Evolutionary conservation across 2,888 invertebrate genomes (phyloP).

Genomic region (Tanytarsus gracilentus): DNA sequence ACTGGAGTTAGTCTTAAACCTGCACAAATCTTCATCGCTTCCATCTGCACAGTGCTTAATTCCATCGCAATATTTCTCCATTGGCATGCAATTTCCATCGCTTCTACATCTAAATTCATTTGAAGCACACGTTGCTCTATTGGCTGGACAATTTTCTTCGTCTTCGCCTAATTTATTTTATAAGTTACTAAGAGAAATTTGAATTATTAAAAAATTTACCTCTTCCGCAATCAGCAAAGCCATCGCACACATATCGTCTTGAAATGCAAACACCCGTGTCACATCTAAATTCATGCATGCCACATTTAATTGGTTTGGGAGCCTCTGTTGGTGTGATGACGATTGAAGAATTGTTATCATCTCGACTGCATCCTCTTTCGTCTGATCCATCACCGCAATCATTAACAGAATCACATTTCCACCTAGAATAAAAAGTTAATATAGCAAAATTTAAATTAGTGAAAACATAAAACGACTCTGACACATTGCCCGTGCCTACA

Average conservation of each 20-base stretch:
- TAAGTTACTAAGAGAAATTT: background rate
- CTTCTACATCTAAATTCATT: constrained; percentile 51
- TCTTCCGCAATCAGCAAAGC: constrained; percentile 48
- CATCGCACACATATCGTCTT: constrained; percentile 47
- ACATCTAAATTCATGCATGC: constrained; percentile 34
- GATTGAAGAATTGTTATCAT: constrained; percentile 33
- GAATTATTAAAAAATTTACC: constrained; percentile 32
- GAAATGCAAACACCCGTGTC: constrained; percentile 50
- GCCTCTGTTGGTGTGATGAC: constrained; percentile 36
- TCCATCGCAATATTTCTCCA: constrained; percentile 46
- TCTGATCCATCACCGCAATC: constrained; percentile 71
- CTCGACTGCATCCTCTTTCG: constrained; percentile 52
- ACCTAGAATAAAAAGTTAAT: background rate
- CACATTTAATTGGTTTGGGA: constrained; percentile 39
- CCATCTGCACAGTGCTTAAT: constrained; percentile 48
- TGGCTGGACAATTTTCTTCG: constrained; percentile 47
- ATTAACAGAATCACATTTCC: constrained; percentile 43
- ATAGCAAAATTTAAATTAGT: too few species aligned
- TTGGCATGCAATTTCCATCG: constrained; percentile 55
- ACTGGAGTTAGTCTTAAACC: constrained; percentile 31
- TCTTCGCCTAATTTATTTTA: constrained; percentile 47
- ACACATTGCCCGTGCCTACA: too few species aligned
- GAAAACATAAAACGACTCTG: too few species aligned
- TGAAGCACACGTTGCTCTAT: constrained; percentile 37
- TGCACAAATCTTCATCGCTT: constrained; percentile 47